Evolutionary conservation across 2,797 vertebrate species (phyloP).

Genomic region (Myripristis murdjan): DNA sequence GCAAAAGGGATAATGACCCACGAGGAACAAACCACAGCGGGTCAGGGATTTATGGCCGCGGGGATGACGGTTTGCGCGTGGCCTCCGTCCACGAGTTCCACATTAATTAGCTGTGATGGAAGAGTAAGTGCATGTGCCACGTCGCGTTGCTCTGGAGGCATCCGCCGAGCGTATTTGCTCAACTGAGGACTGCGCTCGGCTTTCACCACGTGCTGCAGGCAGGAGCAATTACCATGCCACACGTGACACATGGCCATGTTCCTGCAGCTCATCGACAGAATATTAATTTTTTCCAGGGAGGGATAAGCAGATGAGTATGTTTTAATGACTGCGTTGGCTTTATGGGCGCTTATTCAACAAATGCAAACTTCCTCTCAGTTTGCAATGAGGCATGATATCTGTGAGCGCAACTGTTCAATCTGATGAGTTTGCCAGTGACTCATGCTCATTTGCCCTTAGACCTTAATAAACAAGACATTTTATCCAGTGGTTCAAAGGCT

Average conservation of each 20-base stretch:
- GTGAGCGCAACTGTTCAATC: neutral
- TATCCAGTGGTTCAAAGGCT: neutral
- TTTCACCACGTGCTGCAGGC: neutral
- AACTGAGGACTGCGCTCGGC: neutral
- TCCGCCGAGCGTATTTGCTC: neutral
- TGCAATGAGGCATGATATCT: neutral
- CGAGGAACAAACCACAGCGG: neutral
- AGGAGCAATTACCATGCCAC: neutral
- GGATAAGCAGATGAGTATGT: conserved; percentile 2
- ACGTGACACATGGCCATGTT: neutral
- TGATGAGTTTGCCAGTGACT: neutral
- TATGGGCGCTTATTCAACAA: neutral
- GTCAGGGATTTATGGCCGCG: neutral
- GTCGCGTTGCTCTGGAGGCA: neutral
- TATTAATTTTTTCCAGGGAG: neutral
- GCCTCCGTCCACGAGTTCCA: neutral
- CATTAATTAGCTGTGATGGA: neutral
- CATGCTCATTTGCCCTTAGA: neutral
- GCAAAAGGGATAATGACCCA: conserved; percentile 3
- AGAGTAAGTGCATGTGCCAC: neutral
- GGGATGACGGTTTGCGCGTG: conserved; percentile 3
- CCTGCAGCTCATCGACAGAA: neutral
- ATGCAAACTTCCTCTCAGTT: neutral
- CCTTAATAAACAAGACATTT: neutral
- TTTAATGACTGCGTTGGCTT: neutral